phyloP scores from a whole-genome alignment of 1,140 invertebrate species.

The Subanguina moxae region DNA sequence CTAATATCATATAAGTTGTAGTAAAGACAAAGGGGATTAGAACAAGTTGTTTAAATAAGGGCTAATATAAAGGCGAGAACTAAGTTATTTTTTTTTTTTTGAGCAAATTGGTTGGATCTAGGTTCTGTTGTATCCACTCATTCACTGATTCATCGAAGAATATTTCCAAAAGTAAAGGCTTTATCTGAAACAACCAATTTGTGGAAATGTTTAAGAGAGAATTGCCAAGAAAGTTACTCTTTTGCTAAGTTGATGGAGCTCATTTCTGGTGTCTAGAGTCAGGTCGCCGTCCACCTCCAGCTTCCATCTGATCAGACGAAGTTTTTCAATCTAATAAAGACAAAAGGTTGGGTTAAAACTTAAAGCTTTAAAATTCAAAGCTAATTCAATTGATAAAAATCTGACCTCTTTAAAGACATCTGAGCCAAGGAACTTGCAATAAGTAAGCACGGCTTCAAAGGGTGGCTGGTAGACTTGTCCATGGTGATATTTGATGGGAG shows the following conservation, averaged over 20 bases:
- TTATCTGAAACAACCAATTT: constrained; percentile 10
- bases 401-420: constrained; percentile 23
- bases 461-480: constrained; percentile 18
- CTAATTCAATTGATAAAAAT: neutral
- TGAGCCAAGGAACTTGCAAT: constrained; percentile 24
- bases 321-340: constrained; percentile 25
- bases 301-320: constrained; percentile 21
- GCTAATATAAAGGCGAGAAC: too few relatives aligned
- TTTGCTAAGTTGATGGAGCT: constrained; percentile 17
- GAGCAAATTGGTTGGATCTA: neutral
- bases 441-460: constrained; percentile 14
- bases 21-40: too few relatives aligned
- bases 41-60: too few relatives aligned
- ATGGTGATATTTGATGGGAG: constrained; percentile 12
- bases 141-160: constrained; percentile 32
- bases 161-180: constrained; percentile 10
- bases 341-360: neutral
- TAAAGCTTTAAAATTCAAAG: neutral
- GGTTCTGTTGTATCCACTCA: constrained; percentile 25
- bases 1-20: too few relatives aligned
- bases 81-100: too few relatives aligned
- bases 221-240: neutral
- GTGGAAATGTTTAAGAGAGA: neutral
- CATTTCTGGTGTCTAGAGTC: neutral
- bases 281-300: neutral